Conservation (phyloP, 1,140 invertebrate species). For the Drosophila nannoptera region DNA sequence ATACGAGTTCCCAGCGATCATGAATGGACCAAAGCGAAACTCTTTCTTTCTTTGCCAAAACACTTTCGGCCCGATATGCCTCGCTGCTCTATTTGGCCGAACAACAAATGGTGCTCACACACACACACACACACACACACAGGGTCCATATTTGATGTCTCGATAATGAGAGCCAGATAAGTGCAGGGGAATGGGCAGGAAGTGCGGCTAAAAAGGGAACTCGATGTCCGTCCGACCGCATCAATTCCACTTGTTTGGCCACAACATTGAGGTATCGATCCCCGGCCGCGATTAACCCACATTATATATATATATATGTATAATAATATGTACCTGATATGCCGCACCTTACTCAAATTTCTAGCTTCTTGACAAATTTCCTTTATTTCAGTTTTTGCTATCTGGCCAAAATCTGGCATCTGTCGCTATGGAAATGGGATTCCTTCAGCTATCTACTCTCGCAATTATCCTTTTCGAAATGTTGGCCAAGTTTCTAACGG, state of each 20-base stretch:
- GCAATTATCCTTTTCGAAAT: too few relatives aligned
- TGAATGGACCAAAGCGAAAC: constrained; percentile 32
- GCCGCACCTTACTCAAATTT: constrained; percentile 45
- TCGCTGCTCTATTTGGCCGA: constrained; percentile 59
- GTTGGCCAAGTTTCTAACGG: neutral
- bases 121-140: too few relatives aligned
- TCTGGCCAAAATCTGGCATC: neutral
- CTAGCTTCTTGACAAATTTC: constrained; percentile 48
- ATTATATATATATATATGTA: constrained; percentile 38
- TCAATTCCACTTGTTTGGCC: constrained; percentile 68
- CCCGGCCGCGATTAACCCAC: constrained; percentile 56
- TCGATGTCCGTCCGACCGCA: constrained; percentile 15
- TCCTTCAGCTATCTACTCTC: too few relatives aligned
- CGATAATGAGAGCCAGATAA: constrained; percentile 66
- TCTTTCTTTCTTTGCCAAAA: constrained; percentile 33
- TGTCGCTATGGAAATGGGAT: neutral
- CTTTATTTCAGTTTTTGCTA: neutral
- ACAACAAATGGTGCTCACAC: constrained; percentile 25
- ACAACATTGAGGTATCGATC: constrained; percentile 54
- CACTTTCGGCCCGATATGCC: constrained; percentile 33
- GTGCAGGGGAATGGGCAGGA: constrained; percentile 33
- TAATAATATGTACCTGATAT: neutral
- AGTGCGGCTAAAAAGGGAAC: constrained; percentile 25
- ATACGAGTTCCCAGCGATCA: neutral
- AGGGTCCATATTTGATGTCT: too few relatives aligned